Conservation (phyloP, 2,888 invertebrate species). For the Acanthosepion esculentum region DNA sequence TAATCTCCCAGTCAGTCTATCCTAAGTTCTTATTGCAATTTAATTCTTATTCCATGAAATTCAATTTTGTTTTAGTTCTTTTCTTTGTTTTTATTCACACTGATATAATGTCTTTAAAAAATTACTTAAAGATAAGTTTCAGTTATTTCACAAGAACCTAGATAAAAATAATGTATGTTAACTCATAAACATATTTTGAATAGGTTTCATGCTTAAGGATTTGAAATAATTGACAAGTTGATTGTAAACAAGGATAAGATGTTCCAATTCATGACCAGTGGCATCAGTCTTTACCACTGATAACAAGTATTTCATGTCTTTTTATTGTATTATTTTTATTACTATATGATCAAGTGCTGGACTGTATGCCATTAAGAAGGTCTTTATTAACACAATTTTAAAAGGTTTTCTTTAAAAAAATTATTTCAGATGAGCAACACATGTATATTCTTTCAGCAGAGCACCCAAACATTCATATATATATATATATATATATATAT, state of each 20-base stretch:
- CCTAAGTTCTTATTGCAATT: not conserved
- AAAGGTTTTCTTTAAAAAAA: no score
- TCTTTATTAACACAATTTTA: no score
- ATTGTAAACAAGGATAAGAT: not conserved
- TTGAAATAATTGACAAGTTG: not conserved
- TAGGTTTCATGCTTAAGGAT: not conserved
- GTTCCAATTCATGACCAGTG: not conserved
- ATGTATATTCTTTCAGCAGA: no score
- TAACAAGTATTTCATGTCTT: not conserved
- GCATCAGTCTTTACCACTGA: not conserved
- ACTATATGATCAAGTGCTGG: no score
- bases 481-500: no score
- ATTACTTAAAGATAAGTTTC: not conserved
- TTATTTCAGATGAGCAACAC: no score
- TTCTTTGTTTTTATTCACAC: not conserved
- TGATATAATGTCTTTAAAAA: not conserved
- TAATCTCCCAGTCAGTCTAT: not conserved
- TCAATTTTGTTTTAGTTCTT: not conserved
- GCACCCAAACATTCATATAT: no score
- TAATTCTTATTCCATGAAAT: slow-evolving; percentile 11
- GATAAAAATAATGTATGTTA: not conserved
- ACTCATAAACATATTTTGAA: not conserved
- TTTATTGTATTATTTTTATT: no score
- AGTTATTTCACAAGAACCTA: not conserved
- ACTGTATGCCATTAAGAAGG: no score